Percentiles rank a stretch among this genome's conserved stretches.
phyloP scores from a whole-genome alignment of 2,113 vertebrate species.

The Anguilla japonica region DNA sequence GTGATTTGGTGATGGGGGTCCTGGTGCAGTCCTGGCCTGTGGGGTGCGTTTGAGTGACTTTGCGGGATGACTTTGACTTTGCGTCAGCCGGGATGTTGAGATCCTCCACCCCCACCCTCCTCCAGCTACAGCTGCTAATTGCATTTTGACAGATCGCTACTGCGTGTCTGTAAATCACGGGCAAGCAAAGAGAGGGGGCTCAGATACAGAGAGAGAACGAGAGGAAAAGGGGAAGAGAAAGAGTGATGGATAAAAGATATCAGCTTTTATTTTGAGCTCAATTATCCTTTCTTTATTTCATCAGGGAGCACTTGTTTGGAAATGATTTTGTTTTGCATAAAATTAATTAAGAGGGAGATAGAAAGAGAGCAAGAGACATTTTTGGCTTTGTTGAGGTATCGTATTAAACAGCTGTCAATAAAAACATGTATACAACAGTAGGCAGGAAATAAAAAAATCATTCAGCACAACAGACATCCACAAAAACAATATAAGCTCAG shows the following conservation, averaged over 20 bases:
- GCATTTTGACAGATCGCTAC: conserved; percentile 63
- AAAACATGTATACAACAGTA: background rate
- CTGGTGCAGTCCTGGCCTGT: background rate
- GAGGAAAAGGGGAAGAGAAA: background rate
- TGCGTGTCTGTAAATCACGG: conserved; percentile 52
- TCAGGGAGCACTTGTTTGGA: background rate
- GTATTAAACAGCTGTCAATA: background rate
- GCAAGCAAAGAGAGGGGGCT: conserved; percentile 37
- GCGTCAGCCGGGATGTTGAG: conserved; percentile 35
- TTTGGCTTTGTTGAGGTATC: background rate
- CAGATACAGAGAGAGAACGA: conserved; percentile 15
- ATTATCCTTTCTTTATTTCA: background rate
- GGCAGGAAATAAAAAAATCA: background rate
- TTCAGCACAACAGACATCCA: background rate
- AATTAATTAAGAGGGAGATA: background rate
- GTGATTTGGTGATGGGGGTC: background rate
- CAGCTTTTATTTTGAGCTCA: background rate
- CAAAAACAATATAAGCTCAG: background rate
- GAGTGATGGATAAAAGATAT: background rate
- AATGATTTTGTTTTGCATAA: no score
- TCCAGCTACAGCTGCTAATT: conserved; percentile 57
- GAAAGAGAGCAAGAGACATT: background rate
- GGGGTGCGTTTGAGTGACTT: conserved; percentile 1
- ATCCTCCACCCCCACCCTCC: conserved; percentile 32
- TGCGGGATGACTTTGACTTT: conserved; percentile 44